phyloP scores from a whole-genome alignment of 2,113 vertebrate genomes.

The Ceyx cyanopectus region DNA sequence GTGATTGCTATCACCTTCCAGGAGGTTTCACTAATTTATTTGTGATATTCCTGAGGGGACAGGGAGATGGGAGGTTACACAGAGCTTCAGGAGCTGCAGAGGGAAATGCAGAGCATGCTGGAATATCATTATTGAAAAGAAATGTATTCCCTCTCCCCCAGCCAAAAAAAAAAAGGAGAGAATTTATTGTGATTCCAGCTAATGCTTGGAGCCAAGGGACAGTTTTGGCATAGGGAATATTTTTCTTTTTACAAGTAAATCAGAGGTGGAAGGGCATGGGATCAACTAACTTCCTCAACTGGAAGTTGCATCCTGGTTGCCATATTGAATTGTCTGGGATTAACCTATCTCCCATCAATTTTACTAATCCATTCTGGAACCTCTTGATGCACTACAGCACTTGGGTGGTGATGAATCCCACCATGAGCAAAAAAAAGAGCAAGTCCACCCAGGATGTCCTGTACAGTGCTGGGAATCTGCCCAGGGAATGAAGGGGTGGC shows the following conservation, averaged over 20 bases:
- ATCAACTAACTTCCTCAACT: constrained; percentile 36
- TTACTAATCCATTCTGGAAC: not conserved
- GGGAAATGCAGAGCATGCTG: constrained; percentile 15
- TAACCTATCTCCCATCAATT: constrained; percentile 9
- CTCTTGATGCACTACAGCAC: not conserved
- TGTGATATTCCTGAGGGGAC: constrained; percentile 26
- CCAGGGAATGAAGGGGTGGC: not conserved
- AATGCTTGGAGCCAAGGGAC: constrained; percentile 21
- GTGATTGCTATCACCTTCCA: constrained; percentile 28
- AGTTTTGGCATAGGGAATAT: constrained; percentile 7
- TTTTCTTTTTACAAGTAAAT: constrained; percentile 21
- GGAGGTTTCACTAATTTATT: constrained; percentile 23
- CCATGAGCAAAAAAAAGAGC: not conserved
- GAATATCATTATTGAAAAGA: constrained; percentile 25
- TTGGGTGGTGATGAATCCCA: not conserved
- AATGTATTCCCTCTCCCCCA: not conserved
- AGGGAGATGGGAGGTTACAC: not conserved
- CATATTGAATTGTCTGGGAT: constrained; percentile 42
- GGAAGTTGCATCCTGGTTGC: constrained; percentile 37
- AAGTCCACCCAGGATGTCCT: constrained; percentile 56
- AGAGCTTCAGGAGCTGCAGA: constrained; percentile 5
- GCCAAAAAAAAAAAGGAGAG: not conserved
- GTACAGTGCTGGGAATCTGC: not conserved
- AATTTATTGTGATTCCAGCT: not conserved
- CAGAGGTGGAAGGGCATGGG: constrained; percentile 39